Percentiles rank a stretch among this genome's conserved stretches.
Evolutionary conservation across 2,113 vertebrate species (phyloP).

Genomic region (Sphaerodactylus townsendi): DNA sequence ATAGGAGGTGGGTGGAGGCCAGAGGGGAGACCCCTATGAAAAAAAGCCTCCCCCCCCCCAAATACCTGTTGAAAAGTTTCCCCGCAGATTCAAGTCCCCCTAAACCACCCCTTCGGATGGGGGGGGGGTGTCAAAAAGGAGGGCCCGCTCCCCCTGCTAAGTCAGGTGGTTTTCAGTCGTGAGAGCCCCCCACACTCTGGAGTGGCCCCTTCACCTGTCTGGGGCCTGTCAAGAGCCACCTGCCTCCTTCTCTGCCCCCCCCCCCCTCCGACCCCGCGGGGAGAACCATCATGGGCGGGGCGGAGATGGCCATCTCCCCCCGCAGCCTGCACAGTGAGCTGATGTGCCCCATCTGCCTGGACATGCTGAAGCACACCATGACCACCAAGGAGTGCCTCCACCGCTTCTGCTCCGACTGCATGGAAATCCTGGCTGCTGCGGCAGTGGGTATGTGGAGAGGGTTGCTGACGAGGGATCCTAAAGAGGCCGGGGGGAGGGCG

Average conservation of each 20-base stretch:
- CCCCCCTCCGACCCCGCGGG: slow-evolving; percentile 61
- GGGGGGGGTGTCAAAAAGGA: too few species aligned
- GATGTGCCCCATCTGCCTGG: slow-evolving; percentile 93
- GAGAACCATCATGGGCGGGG: slow-evolving; percentile 89
- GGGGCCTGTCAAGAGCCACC: slow-evolving; percentile 27
- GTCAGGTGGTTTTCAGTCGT: not conserved
- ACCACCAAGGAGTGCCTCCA: slow-evolving; percentile 93
- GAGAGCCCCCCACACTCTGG: slow-evolving; percentile 82
- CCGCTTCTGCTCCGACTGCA: slow-evolving; percentile 91
- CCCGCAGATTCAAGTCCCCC: too few species aligned
- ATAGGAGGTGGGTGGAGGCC: not conserved
- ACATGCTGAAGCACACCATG: slow-evolving; percentile 95
- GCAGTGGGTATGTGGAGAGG: slow-evolving; percentile 78
- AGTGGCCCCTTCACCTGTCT: slow-evolving; percentile 55
- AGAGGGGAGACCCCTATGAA: too few species aligned
- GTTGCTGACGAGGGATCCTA: not conserved
- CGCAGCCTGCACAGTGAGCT: slow-evolving; percentile 89
- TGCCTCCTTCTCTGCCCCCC: not conserved
- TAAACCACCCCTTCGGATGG: not conserved
- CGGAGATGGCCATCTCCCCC: slow-evolving; percentile 88
- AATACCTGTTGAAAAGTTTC: too few species aligned
- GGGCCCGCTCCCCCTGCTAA: too few species aligned
- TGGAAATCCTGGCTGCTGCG: slow-evolving; percentile 87
- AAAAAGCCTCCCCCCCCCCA: too few species aligned
- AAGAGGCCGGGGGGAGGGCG: too few species aligned